Conservation (phyloP, 2,888 invertebrate species). For the Blastobasis lacticolella region DNA sequence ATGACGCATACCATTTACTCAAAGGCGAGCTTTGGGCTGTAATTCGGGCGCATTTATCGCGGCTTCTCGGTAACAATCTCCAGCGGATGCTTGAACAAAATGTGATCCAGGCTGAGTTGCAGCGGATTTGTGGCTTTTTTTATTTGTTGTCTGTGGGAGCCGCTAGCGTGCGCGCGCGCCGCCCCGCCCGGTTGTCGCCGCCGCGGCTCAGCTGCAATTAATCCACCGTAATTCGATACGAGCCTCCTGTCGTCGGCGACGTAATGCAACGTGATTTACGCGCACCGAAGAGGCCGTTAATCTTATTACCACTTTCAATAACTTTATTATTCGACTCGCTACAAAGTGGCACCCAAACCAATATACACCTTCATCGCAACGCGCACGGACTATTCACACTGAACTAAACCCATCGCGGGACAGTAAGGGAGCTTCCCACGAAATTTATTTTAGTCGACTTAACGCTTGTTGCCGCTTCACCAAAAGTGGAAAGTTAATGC, state of each 20-base stretch:
- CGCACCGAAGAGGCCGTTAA: slow-evolving; percentile 61
- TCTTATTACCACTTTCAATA: slow-evolving; percentile 74
- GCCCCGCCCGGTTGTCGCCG: slow-evolving; percentile 46
- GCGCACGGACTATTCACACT: slow-evolving; percentile 40
- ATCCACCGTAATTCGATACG: slow-evolving; percentile 68
- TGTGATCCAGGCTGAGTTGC: slow-evolving; percentile 21
- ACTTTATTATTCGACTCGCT: slow-evolving; percentile 61
- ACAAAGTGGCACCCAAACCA: slow-evolving; percentile 36
- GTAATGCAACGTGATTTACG: slow-evolving; percentile 73
- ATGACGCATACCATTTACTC: slow-evolving; percentile 61
- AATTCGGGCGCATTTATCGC: slow-evolving; percentile 47
- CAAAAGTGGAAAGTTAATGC: slow-evolving; percentile 55
- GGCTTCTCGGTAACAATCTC: slow-evolving; percentile 37
- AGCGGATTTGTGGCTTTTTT: not conserved
- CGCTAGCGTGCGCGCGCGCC: slow-evolving; percentile 32
- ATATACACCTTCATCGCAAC: slow-evolving; percentile 45
- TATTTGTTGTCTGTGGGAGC: slow-evolving; percentile 13
- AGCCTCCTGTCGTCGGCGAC: slow-evolving; percentile 62
- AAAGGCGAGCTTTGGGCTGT: slow-evolving; percentile 43
- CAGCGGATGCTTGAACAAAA: slow-evolving; percentile 24
- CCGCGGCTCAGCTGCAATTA: slow-evolving; percentile 57
- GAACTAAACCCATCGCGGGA: slow-evolving; percentile 27
- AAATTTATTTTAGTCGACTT: slow-evolving; percentile 65
- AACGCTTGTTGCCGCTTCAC: slow-evolving; percentile 53
- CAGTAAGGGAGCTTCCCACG: slow-evolving; percentile 57